phyloP scores from a whole-genome alignment of 1,140 invertebrate species.

The roundworm (Caenorhabditis elegans) region DNA sequence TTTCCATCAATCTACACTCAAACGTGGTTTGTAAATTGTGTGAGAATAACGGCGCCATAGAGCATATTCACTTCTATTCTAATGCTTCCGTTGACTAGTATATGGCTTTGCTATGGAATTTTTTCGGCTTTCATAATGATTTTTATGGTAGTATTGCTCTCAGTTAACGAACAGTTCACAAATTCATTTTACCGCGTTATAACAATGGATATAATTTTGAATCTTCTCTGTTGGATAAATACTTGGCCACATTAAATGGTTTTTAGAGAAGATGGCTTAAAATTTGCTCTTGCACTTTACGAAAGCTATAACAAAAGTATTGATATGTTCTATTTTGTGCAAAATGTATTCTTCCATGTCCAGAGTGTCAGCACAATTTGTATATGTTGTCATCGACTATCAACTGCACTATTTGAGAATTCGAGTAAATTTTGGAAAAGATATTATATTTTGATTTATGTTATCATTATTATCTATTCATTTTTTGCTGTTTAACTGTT shows the following conservation, averaged over 20 bases:
- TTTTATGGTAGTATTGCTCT: neutral
- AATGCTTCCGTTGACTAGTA: neutral
- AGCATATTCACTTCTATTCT: no score
- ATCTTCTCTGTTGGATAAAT: neutral
- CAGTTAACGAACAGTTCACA: neutral
- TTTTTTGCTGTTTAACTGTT: neutral
- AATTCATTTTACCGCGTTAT: neutral
- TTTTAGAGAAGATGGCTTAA: neutral
- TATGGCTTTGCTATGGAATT: neutral
- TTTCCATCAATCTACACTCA: no score
- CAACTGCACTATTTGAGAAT: neutral
- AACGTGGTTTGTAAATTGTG: no score
- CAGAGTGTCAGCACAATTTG: neutral
- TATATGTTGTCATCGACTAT: neutral
- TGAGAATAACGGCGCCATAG: no score
- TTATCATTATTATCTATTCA: neutral
- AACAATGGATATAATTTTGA: neutral
- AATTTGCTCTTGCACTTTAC: neutral
- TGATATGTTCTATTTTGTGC: neutral
- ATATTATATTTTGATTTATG: neutral
- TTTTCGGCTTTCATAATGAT: neutral
- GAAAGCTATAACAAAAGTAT: neutral
- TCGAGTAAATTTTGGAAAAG: neutral
- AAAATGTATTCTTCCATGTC: neutral
- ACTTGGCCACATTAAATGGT: neutral